Evolutionary conservation across 2,113 vertebrate species (phyloP).

Genomic region (Isichthys henryi): DNA sequence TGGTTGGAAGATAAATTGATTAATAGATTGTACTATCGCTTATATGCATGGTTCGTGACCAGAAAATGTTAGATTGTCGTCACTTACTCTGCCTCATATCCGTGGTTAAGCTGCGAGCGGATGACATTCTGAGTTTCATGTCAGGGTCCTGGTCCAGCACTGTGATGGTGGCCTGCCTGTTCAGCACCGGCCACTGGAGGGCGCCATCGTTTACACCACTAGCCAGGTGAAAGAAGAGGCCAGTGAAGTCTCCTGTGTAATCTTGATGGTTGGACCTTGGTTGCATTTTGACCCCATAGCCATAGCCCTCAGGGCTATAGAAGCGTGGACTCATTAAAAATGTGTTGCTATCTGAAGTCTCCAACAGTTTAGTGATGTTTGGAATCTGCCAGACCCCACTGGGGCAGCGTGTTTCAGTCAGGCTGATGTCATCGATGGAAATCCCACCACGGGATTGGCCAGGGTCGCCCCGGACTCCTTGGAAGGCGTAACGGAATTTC

Average conservation of each 20-base stretch:
- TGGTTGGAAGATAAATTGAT: background rate
- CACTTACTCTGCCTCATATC: conserved; percentile 44
- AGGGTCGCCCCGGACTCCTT: conserved; percentile 63
- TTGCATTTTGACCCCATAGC: conserved; percentile 57
- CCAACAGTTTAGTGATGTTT: conserved; percentile 68
- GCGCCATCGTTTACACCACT: conserved; percentile 76
- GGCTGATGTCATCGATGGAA: conserved; percentile 72
- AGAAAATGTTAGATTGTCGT: background rate
- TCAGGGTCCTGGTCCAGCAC: conserved; percentile 81
- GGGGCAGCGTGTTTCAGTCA: conserved; percentile 75
- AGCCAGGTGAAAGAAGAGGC: conserved; percentile 68
- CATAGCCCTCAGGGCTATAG: conserved; percentile 79
- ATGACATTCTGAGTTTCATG: conserved; percentile 71
- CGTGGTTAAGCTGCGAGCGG: conserved; percentile 72
- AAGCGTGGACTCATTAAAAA: conserved; percentile 67
- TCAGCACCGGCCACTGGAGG: conserved; percentile 76
- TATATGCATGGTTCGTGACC: background rate
- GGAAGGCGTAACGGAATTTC: conserved; percentile 86
- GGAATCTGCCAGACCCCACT: conserved; percentile 67
- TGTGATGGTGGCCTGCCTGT: conserved; percentile 69
- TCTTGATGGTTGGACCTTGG: conserved; percentile 52
- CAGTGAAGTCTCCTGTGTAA: conserved; percentile 47
- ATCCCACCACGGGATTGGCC: conserved; percentile 64
- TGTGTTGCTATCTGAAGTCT: background rate
- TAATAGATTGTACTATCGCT: background rate